Base-by-base conservation (phyloP, 2,888 invertebrate genomes). In the Amphipoea lucens region DNA sequence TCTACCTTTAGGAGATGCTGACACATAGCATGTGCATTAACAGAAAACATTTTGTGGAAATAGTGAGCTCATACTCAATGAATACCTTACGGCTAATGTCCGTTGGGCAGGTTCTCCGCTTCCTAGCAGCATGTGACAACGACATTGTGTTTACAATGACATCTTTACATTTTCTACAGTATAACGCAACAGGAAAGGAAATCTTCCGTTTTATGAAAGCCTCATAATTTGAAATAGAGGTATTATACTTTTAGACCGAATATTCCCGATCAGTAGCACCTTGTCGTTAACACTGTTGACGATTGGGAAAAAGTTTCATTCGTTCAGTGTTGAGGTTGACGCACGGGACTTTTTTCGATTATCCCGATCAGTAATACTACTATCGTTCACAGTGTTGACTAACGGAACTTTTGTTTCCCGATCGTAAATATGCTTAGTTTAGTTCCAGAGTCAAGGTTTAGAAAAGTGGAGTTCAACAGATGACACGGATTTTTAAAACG, bases 71-170 rank as follows among this genome's bases (percentile, higher is more conserved):
- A 57, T 48, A 48, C 23, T 23, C 6, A 57, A 62, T 51, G 54
- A 54, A 73, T 66, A 54, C 23, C 74, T 76, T 82, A 80, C 94
- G 90, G 91, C 86, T 93, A 95, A 74, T 95, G 95, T 63, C 95
- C 95, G 70, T 95, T 95, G 17, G 92, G 92, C 76, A 95, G 81
- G 60, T 70, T 89, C 12, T 90, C 94, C 29, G 89, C 78, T 29
- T 93, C 94, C 95, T 95, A 92, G 85, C 66, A 79, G 93, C 93
- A 84, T 92, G 92, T 17, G 88, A 87, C 48, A 78, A 62, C 78
- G 85, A 88, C 81, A 66, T 12, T 12, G 51, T 45, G n/a, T 66
- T 74, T 48, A 68, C 23, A 62, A 73, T 66, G 14, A 29, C 12
- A 14, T n/a, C 36, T 45, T 36, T 12, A 51, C 4, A 40, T 51